These are phyloP conservation scores for Keiferia lycopersicella DNA, from an alignment of 2,888 invertebrate genomes.

Conservation along the genomic window DNA sequence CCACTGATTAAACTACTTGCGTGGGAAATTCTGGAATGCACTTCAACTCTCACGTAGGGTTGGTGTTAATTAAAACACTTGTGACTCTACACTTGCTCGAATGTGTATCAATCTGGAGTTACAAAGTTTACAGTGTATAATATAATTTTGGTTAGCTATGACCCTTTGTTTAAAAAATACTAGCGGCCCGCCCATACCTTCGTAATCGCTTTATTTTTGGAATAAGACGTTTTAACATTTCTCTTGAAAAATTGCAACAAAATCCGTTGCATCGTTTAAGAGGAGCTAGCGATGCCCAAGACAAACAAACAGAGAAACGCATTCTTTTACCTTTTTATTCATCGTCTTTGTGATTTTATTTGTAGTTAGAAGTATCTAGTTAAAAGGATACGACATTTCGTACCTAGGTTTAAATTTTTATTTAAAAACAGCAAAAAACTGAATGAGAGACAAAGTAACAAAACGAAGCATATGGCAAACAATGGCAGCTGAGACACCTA, in stretches of 20 bases:
- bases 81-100: constrained; percentile 16
- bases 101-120: neutral
- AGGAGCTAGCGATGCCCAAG: too few relatives aligned
- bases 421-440: neutral
- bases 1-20: constrained; percentile 16
- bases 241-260: too few relatives aligned
- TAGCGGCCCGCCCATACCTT: too few relatives aligned
- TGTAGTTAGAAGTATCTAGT: too few relatives aligned
- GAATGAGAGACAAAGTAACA: too few relatives aligned
- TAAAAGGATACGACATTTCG: neutral
- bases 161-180: neutral
- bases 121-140: neutral
- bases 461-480: constrained; percentile 38
- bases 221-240: too few relatives aligned
- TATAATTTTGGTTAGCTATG: too few relatives aligned
- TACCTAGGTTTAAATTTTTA: neutral
- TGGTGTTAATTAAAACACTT: constrained; percentile 26
- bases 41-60: constrained; percentile 8
- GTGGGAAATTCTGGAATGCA: constrained; percentile 12
- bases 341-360: too few relatives aligned
- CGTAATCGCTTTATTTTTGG: too few relatives aligned
- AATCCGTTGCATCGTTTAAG: too few relatives aligned
- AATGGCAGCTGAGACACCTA: constrained; percentile 34
- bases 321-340: too few relatives aligned
- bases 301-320: too few relatives aligned